Conservation (phyloP, 2,113 vertebrate species). For the Manacus vitellinus region DNA sequence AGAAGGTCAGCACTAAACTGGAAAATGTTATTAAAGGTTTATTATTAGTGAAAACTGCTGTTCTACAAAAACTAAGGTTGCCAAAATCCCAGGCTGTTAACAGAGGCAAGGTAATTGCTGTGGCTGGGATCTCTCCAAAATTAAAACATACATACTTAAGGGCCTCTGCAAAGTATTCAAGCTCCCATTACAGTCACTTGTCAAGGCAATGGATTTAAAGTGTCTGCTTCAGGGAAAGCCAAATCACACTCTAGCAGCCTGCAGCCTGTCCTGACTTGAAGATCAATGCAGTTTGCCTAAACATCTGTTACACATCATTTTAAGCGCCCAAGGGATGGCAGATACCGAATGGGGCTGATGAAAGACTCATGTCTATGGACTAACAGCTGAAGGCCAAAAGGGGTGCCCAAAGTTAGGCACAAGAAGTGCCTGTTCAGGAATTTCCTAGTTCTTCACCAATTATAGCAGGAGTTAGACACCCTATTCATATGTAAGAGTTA, state of each 20-base stretch:
- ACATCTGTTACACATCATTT: neutral
- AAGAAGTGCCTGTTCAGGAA: neutral
- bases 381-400: neutral
- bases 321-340: neutral
- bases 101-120: neutral
- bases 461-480: neutral
- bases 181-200: neutral
- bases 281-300: neutral
- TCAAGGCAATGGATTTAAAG: neutral
- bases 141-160: neutral
- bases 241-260: neutral
- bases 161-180: neutral
- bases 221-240: neutral
- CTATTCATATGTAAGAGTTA: neutral
- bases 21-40: slow-evolving; percentile 39
- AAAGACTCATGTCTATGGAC: neutral
- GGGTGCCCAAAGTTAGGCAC: neutral
- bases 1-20: neutral
- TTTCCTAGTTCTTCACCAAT: neutral
- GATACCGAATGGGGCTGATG: neutral
- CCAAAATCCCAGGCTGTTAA: slow-evolving; percentile 13
- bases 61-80: neutral
- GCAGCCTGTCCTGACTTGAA: neutral
- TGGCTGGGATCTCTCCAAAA: neutral
- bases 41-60: slow-evolving; percentile 15